Evolutionary conservation across 2,797 vertebrate species (phyloP).

Genomic region (Dipus sagitta): DNA sequence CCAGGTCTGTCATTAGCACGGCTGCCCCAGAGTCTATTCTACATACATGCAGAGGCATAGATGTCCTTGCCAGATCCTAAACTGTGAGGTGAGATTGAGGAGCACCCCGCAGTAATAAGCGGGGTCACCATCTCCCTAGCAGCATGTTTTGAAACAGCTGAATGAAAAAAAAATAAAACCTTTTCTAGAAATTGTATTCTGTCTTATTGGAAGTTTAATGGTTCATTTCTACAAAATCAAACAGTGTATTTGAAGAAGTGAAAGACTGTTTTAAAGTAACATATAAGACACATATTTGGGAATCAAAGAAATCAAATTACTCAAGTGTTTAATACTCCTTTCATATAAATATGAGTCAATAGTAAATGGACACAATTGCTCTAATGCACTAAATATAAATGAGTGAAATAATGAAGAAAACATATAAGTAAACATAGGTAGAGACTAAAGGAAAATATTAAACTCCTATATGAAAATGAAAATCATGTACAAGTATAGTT

Average conservation of each 20-base stretch:
- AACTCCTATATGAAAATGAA: conserved; percentile 54
- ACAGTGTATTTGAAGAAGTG: not conserved
- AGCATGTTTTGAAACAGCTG: not conserved
- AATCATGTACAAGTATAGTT: conserved; percentile 35
- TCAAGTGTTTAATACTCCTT: not conserved
- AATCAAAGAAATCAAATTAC: conserved; percentile 53
- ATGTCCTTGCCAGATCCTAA: not conserved
- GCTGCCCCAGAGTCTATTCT: not conserved
- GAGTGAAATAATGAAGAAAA: not conserved
- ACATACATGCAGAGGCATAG: not conserved
- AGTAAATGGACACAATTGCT: not conserved
- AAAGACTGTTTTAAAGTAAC: conserved; percentile 37
- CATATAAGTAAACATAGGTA: not conserved
- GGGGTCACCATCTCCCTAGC: not conserved
- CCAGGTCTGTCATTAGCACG: not conserved
- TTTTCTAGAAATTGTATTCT: not conserved
- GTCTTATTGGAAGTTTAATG: not conserved
- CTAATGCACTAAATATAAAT: not conserved
- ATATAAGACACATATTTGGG: conserved; percentile 11
- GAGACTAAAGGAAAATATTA: conserved; percentile 57
- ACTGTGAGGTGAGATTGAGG: not conserved
- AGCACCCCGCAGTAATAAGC: not conserved
- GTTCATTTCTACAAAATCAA: not conserved
- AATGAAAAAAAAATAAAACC: not conserved
- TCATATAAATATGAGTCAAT: not conserved